A percentile compares a stretch with the other conserved stretches of the same genome.
These are phyloP conservation scores for Drosophila paucipuncta DNA, from an alignment of 2,888 invertebrate species.

Conservation along the genomic window DNA sequence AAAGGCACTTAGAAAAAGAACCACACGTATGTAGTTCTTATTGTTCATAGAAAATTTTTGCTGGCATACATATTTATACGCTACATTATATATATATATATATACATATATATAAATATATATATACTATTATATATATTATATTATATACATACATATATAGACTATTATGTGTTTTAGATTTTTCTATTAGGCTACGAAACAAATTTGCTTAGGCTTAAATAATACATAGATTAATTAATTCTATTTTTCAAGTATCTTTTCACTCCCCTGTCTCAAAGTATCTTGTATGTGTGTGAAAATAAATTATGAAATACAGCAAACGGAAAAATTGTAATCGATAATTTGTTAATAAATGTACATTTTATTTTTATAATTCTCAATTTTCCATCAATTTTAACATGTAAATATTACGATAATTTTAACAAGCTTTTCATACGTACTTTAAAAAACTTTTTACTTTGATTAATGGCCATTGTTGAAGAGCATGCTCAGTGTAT, in stretches of 20 bases:
- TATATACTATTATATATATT: neutral
- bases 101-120: neutral
- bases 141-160: neutral
- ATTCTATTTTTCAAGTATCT: conserved; percentile 48
- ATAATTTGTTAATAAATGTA: conserved; percentile 43
- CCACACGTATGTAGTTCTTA: neutral
- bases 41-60: neutral
- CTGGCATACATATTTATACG: neutral
- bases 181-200: conserved; percentile 8
- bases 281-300: conserved; percentile 86
- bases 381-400: conserved; percentile 36
- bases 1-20: neutral
- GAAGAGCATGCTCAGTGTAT: conserved; percentile 74
- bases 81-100: neutral
- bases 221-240: conserved; percentile 11
- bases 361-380: conserved; percentile 57
- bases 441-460: conserved; percentile 35
- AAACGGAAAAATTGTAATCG: conserved; percentile 58
- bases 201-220: conserved; percentile 1
- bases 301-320: conserved; percentile 70
- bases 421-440: conserved; percentile 38
- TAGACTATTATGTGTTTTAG: neutral
- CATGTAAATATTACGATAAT: conserved; percentile 63
- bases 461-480: conserved; percentile 45
- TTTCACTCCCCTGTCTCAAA: conserved; percentile 83